phyloP scores from a whole-genome alignment of 2,113 vertebrate species.

The Eretmochelys imbricata region DNA sequence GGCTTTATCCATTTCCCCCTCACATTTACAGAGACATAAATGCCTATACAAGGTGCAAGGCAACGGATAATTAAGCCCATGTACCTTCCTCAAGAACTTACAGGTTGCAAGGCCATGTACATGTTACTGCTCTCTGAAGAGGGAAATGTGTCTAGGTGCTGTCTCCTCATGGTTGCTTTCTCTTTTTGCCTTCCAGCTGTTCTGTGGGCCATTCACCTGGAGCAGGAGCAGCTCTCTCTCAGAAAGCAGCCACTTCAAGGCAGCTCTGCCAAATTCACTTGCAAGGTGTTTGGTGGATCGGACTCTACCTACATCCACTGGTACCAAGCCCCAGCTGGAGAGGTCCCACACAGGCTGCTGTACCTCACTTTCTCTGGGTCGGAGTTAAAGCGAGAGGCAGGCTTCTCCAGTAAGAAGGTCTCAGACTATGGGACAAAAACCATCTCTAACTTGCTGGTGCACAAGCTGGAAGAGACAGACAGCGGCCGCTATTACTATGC shows the following conservation, averaged over 20 bases:
- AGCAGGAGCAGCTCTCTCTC: background rate
- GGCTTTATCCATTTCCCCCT: no score
- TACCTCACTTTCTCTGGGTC: background rate
- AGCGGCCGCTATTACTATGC: background rate
- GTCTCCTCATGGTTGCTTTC: background rate
- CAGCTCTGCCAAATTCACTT: background rate
- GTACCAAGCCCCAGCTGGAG: background rate
- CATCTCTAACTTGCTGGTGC: background rate
- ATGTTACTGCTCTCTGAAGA: background rate
- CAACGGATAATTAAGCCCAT: background rate
- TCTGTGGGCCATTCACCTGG: background rate
- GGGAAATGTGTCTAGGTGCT: background rate
- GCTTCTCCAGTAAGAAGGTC: background rate
- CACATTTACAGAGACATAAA: no score
- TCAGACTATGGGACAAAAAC: background rate
- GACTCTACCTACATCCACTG: background rate
- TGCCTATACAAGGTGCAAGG: no score
- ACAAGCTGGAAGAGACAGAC: accelerated
- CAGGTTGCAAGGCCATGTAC: background rate
- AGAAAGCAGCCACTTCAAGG: accelerated
- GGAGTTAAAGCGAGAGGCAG: accelerated
- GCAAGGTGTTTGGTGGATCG: background rate
- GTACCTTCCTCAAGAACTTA: background rate
- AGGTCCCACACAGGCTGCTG: background rate
- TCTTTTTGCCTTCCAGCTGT: background rate